Evolutionary conservation across 2,113 vertebrate genomes (phyloP).

Genomic region (Acinonyx jubatus): DNA sequence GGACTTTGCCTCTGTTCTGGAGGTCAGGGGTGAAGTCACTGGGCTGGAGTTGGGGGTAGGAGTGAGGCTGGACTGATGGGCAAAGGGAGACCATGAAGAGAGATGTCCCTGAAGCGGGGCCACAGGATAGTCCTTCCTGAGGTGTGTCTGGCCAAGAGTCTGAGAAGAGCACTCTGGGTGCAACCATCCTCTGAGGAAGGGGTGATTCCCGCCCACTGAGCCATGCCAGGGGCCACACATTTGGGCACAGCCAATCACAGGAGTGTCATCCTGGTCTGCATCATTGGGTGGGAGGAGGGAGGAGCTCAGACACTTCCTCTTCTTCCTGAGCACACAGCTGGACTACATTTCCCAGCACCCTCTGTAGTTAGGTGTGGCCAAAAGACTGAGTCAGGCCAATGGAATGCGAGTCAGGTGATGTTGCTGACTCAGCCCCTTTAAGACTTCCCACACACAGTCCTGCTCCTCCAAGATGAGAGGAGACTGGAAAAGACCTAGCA

Average conservation of each 20-base stretch:
- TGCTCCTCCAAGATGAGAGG: neutral
- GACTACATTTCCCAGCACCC: neutral
- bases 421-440: neutral
- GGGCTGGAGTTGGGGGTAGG: neutral
- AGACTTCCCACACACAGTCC: neutral
- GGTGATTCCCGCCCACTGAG: neutral
- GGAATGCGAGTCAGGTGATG: neutral
- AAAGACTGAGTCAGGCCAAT: neutral
- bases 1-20: neutral
- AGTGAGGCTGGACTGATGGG: neutral
- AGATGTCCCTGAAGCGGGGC: neutral
- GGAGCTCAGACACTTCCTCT: neutral
- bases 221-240: fast-evolving
- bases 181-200: neutral
- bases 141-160: neutral
- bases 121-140: neutral
- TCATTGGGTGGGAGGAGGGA: too few species aligned
- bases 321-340: neutral
- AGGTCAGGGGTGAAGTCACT: neutral
- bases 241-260: neutral
- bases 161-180: neutral
- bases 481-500: neutral
- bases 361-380: neutral
- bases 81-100: neutral
- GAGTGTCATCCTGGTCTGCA: neutral